Base-by-base conservation (phyloP, 2,888 invertebrate genomes). In the Camptogramma bilineatum region DNA sequence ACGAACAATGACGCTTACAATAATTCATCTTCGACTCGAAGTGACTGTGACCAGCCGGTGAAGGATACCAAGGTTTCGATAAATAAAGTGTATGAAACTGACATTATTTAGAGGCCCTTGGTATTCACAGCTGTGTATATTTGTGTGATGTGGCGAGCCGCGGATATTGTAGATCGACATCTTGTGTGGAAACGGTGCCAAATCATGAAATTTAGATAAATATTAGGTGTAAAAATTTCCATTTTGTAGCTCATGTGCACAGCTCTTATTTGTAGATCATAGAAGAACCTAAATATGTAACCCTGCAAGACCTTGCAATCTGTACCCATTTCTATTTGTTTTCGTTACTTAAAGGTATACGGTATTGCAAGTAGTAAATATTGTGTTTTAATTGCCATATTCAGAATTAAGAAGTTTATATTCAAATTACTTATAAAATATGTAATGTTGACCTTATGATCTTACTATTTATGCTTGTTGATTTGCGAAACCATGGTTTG, bases 21-120 rank as follows among this genome's bases (percentile, higher is more conserved):
- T 39, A 13, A 10, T 34, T 28, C 34, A 17, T 31, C 55, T 8
- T 10, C 48, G 21, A 19, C 7, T 46, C n/a, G 42, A 16, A 50
- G 47, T 16, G 48, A 53, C 21, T n/a, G 39, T 52, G n/a, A 61
- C 44, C 53, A 75, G 46, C 52, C 66, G 7, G 47, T 70, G 59
- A 77, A 76, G 54, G 80, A 78, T 7, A 85, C 86, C 34, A 64
- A 82, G 46, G 82, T 84, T 52, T 94, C 95, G 72, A 96, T 95
- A 54, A 96, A 95, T 82, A 97, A 97, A 91, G 96, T 97, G 76
- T 98, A 98, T 89, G 98, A 98, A 94, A 98, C 98, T 75, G 98
- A 98, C 88, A 98, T 98, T 93, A 97, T 98, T 95, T 98, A 97
- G 97, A 34, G 7, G 5, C 4, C 3, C 34, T 3, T 13, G 34